These are phyloP conservation scores for Epinotia ramella DNA, from an alignment of 2,888 invertebrate species.

Conservation along the genomic window DNA sequence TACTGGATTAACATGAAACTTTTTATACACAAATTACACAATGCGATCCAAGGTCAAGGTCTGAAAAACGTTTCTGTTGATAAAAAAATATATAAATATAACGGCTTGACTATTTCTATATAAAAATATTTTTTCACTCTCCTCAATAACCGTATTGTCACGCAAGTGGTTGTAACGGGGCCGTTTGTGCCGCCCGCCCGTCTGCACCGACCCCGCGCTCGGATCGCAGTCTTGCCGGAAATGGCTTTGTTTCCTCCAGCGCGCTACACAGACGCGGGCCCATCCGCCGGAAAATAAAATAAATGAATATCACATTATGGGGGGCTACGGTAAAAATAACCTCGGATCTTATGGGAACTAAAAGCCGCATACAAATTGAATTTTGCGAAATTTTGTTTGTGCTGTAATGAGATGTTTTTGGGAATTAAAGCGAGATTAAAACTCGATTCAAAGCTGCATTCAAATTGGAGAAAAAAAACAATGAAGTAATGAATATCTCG, in stretches of 20 bases:
- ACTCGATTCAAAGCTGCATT: background rate
- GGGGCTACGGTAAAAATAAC: slow-evolving; percentile 65
- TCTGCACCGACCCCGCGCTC: slow-evolving; percentile 48
- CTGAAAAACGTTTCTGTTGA: too few relatives aligned
- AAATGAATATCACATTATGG: slow-evolving; percentile 76
- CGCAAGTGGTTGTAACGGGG: too few relatives aligned
- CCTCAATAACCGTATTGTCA: too few relatives aligned
- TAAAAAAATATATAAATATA: too few relatives aligned
- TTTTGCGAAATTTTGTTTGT: slow-evolving; percentile 58
- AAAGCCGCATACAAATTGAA: slow-evolving; percentile 63
- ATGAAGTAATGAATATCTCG: too few relatives aligned
- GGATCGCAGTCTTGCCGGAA: slow-evolving; percentile 69
- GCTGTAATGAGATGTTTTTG: slow-evolving; percentile 12
- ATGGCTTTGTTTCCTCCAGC: slow-evolving; percentile 78
- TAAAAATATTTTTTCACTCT: too few relatives aligned
- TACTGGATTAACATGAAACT: too few relatives aligned
- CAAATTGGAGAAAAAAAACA: background rate
- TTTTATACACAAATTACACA: too few relatives aligned
- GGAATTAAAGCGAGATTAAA: background rate
- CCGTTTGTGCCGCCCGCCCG: slow-evolving; percentile 18
- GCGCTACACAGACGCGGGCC: slow-evolving; percentile 62
- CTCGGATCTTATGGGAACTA: slow-evolving; percentile 60
- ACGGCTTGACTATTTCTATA: too few relatives aligned
- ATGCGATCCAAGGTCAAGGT: too few relatives aligned
- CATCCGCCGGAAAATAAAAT: slow-evolving; percentile 76